Conservation (phyloP, 30 jellyfish, hydroid and myxozoan genomes). For the Mastigias papua region DNA sequence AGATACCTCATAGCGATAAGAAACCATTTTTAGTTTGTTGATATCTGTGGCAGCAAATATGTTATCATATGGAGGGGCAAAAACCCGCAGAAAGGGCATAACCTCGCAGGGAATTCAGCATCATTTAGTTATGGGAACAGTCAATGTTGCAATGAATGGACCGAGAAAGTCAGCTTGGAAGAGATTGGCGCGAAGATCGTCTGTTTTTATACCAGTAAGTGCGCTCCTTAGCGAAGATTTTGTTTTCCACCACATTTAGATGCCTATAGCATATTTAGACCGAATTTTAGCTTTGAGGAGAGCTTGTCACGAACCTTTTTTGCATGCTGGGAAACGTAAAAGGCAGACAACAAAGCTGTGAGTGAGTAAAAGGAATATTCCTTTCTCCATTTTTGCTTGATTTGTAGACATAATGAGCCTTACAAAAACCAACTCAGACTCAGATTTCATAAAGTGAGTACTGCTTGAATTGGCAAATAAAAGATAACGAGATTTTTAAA, state of each 20-base stretch:
- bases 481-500: too few species aligned
- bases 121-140: conserved; percentile 81
- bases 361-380: too few species aligned
- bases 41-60: conserved; percentile 33
- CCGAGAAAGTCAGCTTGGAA: conserved; percentile 78
- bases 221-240: background rate
- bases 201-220: conserved; percentile 83
- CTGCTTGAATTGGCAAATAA: too few species aligned
- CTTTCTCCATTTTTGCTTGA: too few species aligned
- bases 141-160: conserved; percentile 83
- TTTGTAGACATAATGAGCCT: too few species aligned
- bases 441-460: too few species aligned
- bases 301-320: background rate
- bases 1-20: background rate
- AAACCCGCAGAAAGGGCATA: conserved; percentile 74
- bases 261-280: background rate
- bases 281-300: background rate
- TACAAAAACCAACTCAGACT: too few species aligned
- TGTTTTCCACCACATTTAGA: background rate
- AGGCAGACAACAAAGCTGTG: too few species aligned
- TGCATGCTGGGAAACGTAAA: too few species aligned
- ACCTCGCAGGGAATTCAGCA: conserved; percentile 80
- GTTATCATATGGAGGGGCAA: conserved; percentile 76
- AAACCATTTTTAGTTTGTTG: conserved; percentile 7
- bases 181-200: conserved; percentile 76